These are phyloP conservation scores for Luscinia luscinia DNA, from an alignment of 2,797 vertebrate species.

Conservation along the genomic window DNA sequence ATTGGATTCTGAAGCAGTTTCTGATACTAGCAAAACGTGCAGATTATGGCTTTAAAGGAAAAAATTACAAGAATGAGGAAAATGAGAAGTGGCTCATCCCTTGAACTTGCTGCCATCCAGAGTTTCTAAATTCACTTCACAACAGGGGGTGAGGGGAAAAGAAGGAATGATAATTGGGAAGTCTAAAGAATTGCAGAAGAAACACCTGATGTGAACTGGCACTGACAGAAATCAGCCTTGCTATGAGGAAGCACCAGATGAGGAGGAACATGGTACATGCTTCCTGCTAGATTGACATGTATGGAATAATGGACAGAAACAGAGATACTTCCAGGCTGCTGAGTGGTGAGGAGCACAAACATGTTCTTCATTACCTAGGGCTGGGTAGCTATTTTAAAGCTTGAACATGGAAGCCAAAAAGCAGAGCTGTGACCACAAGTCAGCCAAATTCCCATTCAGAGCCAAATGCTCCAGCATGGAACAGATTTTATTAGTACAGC, in stretches of 20 bases:
- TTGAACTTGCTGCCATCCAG: slow-evolving; percentile 37
- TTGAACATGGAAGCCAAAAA: neutral
- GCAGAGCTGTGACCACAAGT: slow-evolving; percentile 35
- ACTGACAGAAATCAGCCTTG: slow-evolving; percentile 26
- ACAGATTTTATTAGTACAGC: slow-evolving; percentile 55
- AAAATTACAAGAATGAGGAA: slow-evolving; percentile 28
- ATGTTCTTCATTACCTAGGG: slow-evolving; percentile 18
- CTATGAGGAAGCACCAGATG: neutral
- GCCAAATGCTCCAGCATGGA: slow-evolving; percentile 32
- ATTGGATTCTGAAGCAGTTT: neutral
- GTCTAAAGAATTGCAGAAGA: slow-evolving; percentile 28
- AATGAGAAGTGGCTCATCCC: slow-evolving; percentile 12
- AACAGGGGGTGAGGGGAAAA: neutral
- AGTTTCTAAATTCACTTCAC: slow-evolving; percentile 36
- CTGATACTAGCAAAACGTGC: neutral
- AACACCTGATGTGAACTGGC: neutral
- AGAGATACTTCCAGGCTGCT: neutral
- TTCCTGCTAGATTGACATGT: neutral
- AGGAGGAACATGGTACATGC: neutral
- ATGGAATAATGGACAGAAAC: neutral
- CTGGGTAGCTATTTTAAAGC: slow-evolving; percentile 27
- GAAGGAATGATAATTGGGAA: slow-evolving; percentile 25
- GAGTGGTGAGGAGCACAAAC: neutral
- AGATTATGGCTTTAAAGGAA: slow-evolving; percentile 13
- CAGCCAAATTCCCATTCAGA: slow-evolving; percentile 23